Evolutionary conservation across 2,888 invertebrate genomes (phyloP).

Genomic region (Eledona agricola): DNA sequence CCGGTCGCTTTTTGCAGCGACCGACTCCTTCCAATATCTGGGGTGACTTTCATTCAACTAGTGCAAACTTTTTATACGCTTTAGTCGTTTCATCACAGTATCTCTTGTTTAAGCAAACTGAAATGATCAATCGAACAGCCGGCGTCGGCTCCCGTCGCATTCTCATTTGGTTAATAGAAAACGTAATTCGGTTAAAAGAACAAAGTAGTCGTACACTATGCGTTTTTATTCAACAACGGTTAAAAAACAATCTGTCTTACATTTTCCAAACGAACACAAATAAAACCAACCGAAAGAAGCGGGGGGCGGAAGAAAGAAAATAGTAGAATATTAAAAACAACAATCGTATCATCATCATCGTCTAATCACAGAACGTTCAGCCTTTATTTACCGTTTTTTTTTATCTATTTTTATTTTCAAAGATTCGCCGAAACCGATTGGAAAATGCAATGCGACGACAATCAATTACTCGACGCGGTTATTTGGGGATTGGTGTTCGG

Average conservation of each 20-base stretch:
- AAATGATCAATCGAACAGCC: conserved; percentile 15
- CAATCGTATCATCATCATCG: conserved; percentile 19
- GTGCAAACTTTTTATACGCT: conserved; percentile 34
- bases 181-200: too few relatives aligned
- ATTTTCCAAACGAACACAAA: conserved; percentile 5
- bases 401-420: too few relatives aligned
- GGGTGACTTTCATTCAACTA: conserved; percentile 38
- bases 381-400: conserved; percentile 24
- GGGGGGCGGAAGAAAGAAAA: too few relatives aligned
- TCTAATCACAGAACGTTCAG: conserved; percentile 36
- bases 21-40: conserved; percentile 12
- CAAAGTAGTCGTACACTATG: too few relatives aligned
- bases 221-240: too few relatives aligned
- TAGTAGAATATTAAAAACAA: too few relatives aligned
- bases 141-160: too few relatives aligned
- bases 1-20: conserved; percentile 12
- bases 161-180: too few relatives aligned
- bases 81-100: conserved; percentile 34
- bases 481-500: conserved; percentile 57
- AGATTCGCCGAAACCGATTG: conserved; percentile 19
- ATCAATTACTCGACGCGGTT: conserved; percentile 59
- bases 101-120: conserved; percentile 16
- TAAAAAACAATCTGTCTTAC: not conserved
- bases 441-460: conserved; percentile 26
- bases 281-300: conserved; percentile 10